Evolutionary conservation across 2,113 vertebrate genomes (phyloP).

Genomic region (Entelurus aequoreus): DNA sequence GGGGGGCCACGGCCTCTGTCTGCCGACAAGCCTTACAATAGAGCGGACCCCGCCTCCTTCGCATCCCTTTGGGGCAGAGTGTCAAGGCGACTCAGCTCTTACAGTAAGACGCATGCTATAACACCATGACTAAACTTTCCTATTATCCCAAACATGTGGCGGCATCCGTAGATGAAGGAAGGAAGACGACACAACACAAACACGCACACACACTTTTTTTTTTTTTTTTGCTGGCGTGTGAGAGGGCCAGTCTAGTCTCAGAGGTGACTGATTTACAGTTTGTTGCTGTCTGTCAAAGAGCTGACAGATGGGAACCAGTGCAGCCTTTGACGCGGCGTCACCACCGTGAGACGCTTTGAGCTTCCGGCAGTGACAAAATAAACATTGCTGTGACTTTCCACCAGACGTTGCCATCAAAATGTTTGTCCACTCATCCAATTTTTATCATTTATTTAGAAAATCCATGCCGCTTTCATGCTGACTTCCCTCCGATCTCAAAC

Average conservation of each 20-base stretch:
- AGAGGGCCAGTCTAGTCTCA: conserved; percentile 16
- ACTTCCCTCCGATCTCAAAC: neutral
- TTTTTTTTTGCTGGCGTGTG: conserved; percentile 36
- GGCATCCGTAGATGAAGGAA: conserved; percentile 3
- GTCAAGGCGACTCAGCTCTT: neutral
- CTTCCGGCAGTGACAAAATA: conserved; percentile 24
- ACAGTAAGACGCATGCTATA: neutral
- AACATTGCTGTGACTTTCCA: conserved; percentile 3
- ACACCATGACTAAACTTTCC: neutral
- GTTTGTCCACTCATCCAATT: neutral
- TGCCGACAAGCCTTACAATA: conserved; percentile 23
- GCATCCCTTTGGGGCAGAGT: neutral
- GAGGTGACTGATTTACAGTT: conserved; percentile 63
- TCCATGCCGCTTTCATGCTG: neutral
- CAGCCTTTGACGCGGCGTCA: conserved; percentile 34
- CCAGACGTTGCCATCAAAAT: neutral
- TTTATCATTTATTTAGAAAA: neutral
- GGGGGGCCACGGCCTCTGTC: conserved; percentile 14
- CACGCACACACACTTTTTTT: conserved; percentile 26
- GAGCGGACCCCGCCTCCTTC: neutral
- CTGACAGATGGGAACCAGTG: conserved; percentile 55
- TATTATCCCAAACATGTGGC: neutral
- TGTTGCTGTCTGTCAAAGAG: conserved; percentile 68
- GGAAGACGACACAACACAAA: conserved; percentile 20
- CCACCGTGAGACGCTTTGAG: conserved; percentile 32